These are phyloP conservation scores for Mylabris sibirica DNA, from an alignment of 2,888 invertebrate species.

Conservation along the genomic window DNA sequence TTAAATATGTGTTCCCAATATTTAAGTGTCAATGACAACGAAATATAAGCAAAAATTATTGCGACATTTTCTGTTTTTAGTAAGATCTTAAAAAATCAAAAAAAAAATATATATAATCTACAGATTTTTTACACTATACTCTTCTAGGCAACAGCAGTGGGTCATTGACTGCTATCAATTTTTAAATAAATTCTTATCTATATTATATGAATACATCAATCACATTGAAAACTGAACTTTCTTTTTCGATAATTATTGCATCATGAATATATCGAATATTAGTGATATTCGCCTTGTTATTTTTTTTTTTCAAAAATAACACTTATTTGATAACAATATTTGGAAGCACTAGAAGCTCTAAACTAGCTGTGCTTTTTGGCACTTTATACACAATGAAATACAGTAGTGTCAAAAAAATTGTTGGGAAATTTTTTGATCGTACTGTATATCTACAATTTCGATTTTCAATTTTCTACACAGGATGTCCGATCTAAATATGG, in stretches of 20 bases:
- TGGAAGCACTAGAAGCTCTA: conserved; percentile 32
- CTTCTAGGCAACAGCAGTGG: conserved; percentile 7
- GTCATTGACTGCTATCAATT: conserved; percentile 11
- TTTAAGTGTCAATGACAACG: neutral
- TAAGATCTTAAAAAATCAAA: neutral
- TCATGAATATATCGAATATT: conserved; percentile 15
- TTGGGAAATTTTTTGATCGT: neutral
- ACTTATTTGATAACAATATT: conserved; percentile 9
- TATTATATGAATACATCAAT: conserved; percentile 21
- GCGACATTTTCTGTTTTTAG: neutral
- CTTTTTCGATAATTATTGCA: conserved; percentile 27
- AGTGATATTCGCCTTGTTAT: conserved; percentile 11
- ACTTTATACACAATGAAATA: conserved; percentile 25
- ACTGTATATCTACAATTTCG: conserved; percentile 5
- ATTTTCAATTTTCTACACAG: no score
- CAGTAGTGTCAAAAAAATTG: neutral
- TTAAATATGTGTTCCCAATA: conserved; percentile 2
- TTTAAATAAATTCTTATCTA: conserved; percentile 10
- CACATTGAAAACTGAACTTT: conserved; percentile 16
- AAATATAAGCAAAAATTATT: conserved; percentile 1
- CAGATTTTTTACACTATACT: neutral
- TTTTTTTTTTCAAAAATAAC: conserved; percentile 8
- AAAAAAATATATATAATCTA: neutral
- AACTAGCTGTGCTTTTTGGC: conserved; percentile 32
- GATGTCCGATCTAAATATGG: no score